Conservation (phyloP, 2,113 vertebrate species). For the Tetrao urogallus region DNA sequence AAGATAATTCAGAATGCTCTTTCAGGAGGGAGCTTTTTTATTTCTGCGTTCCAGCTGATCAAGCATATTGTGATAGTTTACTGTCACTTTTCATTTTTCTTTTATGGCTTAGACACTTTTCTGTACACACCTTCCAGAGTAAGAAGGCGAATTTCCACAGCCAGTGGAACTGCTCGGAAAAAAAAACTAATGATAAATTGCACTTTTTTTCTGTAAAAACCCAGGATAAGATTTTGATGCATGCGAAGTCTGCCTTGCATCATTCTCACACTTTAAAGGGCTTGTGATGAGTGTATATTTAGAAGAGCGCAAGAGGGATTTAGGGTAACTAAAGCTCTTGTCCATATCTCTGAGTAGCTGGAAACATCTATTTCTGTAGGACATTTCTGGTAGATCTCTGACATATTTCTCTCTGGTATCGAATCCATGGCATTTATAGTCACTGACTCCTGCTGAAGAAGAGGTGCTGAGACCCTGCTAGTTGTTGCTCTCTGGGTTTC, state of each 20-base stretch:
- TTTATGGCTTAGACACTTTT: neutral
- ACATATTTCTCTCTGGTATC: neutral
- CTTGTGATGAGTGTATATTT: slow-evolving; percentile 19
- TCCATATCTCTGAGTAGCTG: slow-evolving; percentile 17
- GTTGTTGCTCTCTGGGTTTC: neutral
- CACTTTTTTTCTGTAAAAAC: slow-evolving; percentile 2
- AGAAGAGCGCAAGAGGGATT: slow-evolving; percentile 16
- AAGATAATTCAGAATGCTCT: slow-evolving; percentile 41
- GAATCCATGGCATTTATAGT: neutral
- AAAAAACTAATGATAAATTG: neutral
- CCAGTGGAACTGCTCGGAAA: neutral
- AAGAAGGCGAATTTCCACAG: neutral
- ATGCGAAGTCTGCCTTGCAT: slow-evolving; percentile 1
- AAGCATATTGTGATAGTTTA: slow-evolving; percentile 30
- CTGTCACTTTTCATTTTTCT: slow-evolving; percentile 12
- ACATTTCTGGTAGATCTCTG: slow-evolving; percentile 4
- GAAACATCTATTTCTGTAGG: slow-evolving; percentile 35
- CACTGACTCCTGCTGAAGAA: neutral
- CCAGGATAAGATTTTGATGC: neutral
- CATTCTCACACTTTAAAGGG: slow-evolving; percentile 25
- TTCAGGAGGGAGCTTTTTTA: slow-evolving; percentile 34
- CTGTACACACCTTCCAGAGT: neutral
- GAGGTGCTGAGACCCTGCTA: neutral
- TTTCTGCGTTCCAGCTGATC: slow-evolving; percentile 37
- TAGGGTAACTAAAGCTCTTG: slow-evolving; percentile 26